These are phyloP conservation scores for Coracias cyanogaster DNA, from an alignment of 2,797 vertebrate genomes.

Conservation along the genomic window DNA sequence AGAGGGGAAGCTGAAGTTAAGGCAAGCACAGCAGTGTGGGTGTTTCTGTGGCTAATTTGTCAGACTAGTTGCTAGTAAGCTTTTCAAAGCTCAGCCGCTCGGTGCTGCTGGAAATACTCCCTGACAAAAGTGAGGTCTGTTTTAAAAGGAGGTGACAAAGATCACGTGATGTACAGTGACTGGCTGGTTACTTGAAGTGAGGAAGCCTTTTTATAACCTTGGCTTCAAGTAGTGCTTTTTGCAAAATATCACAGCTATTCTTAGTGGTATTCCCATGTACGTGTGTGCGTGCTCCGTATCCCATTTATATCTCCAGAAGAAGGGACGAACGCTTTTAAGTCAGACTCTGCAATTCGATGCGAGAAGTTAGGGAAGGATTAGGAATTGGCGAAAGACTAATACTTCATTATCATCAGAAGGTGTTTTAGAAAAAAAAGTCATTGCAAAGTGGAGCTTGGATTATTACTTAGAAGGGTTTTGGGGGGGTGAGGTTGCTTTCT, in stretches of 20 bases:
- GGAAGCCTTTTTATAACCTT: slow-evolving; percentile 51
- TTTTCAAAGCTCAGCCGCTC: background rate
- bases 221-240: slow-evolving; percentile 46
- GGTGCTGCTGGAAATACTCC: background rate
- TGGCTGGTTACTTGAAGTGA: slow-evolving; percentile 29
- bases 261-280: slow-evolving; percentile 18
- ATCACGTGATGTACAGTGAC: background rate
- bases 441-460: background rate
- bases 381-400: background rate
- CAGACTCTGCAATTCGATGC: background rate
- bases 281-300: background rate
- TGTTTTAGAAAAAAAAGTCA: slow-evolving; percentile 1
- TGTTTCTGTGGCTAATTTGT: background rate
- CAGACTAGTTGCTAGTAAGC: background rate
- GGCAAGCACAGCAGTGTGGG: background rate
- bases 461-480: background rate
- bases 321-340: background rate
- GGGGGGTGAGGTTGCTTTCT: background rate
- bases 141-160: slow-evolving; percentile 28
- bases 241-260: slow-evolving; percentile 61
- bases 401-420: background rate
- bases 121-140: background rate
- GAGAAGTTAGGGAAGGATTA: slow-evolving; percentile 11
- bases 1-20: background rate
- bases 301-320: slow-evolving; percentile 29